phyloP scores from a whole-genome alignment of 2,113 vertebrate species.

The Murina feae region DNA sequence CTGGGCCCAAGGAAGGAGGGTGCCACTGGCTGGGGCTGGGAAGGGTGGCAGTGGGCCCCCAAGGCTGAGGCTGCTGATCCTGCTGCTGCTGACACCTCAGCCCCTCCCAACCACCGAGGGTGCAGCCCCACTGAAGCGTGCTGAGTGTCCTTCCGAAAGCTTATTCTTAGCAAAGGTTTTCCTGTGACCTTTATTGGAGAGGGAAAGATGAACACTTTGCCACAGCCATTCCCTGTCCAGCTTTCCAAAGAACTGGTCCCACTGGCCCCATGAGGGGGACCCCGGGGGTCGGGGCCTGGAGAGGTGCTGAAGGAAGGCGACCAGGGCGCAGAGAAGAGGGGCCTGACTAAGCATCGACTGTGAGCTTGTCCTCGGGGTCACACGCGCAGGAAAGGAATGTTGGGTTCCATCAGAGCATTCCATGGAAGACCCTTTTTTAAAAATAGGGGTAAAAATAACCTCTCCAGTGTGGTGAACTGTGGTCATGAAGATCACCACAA shows the following conservation, averaged over 20 bases:
- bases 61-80: not conserved
- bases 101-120: not conserved
- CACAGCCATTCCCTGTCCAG: not conserved
- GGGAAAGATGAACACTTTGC: not conserved
- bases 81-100: not conserved
- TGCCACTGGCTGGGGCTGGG: not conserved
- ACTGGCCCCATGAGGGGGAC: not conserved
- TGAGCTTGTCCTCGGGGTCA: not conserved
- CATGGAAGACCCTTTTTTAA: not conserved
- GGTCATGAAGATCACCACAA: not conserved
- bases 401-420: not conserved
- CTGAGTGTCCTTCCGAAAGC: not conserved
- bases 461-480: not conserved
- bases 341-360: not conserved
- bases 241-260: conserved; percentile 27
- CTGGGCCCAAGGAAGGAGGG: not conserved
- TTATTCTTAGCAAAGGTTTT: conserved; percentile 3
- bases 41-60: no score
- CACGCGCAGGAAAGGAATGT: not conserved
- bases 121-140: not conserved
- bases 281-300: not conserved
- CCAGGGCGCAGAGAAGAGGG: not conserved
- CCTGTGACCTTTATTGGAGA: conserved; percentile 12
- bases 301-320: not conserved
- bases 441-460: not conserved